These are phyloP conservation scores for Eupleurogrammus muticus DNA, from an alignment of 2,797 vertebrate genomes.

Conservation along the genomic window DNA sequence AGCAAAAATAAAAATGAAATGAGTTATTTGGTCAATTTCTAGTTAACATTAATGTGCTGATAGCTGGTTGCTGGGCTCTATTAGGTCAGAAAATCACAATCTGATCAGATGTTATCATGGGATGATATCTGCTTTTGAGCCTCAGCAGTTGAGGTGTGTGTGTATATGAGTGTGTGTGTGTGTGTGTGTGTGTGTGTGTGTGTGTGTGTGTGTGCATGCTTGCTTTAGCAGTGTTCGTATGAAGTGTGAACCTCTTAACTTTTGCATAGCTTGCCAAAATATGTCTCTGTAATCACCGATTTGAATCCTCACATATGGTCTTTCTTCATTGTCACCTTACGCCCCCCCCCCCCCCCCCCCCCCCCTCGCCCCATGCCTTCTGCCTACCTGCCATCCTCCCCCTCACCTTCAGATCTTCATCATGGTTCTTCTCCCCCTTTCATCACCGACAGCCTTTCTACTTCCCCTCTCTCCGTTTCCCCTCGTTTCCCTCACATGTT, in stretches of 20 bases:
- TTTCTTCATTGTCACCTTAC: conserved; percentile 8
- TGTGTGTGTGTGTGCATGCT: conserved; percentile 2
- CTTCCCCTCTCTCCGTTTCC: background rate
- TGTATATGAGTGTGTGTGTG: conserved; percentile 16
- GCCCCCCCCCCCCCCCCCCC: background rate
- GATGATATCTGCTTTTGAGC: conserved; percentile 64
- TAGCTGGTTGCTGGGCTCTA: conserved; percentile 61
- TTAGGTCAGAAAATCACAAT: conserved; percentile 77
- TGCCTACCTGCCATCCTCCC: background rate
- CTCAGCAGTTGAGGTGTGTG: conserved; percentile 20
- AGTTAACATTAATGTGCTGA: conserved; percentile 68
- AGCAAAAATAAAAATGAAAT: conserved; percentile 44
- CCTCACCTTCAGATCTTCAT: conserved; percentile 18
- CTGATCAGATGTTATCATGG: conserved; percentile 67
- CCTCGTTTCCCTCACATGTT: conserved; percentile 11
- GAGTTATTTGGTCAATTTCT: conserved; percentile 74
- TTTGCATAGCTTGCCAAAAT: conserved; percentile 18
- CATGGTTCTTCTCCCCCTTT: conserved; percentile 2
- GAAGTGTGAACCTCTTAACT: conserved; percentile 33
- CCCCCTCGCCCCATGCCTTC: conserved; percentile 2
- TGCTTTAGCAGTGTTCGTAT: conserved; percentile 9
- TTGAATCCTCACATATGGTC: conserved; percentile 20
- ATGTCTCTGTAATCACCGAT: conserved; percentile 27
- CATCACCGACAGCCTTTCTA: conserved; percentile 11
- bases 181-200: conserved; percentile 5